phyloP scores from a whole-genome alignment of 2,113 vertebrate genomes.

The Drymodes brunneopygia region DNA sequence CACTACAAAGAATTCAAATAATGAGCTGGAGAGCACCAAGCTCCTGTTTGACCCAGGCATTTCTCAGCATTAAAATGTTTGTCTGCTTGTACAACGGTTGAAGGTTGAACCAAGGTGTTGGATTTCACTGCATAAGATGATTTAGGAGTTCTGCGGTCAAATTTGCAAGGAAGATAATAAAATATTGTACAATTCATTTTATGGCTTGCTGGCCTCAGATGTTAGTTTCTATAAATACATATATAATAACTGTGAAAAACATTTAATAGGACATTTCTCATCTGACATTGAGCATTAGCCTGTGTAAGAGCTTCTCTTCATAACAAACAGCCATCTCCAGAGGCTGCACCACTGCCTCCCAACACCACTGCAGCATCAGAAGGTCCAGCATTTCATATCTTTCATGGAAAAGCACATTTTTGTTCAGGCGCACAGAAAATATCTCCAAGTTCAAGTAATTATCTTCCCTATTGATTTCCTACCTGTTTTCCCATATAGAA shows the following conservation, averaged over 20 bases:
- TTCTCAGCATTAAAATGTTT: neutral
- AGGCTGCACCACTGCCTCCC: neutral
- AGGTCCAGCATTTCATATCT: neutral
- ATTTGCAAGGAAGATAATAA: neutral
- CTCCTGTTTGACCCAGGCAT: neutral
- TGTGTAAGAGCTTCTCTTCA: neutral
- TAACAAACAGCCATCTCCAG: neutral
- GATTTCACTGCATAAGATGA: neutral
- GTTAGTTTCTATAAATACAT: slow-evolving; percentile 28
- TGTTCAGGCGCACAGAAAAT: neutral
- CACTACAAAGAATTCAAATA: neutral
- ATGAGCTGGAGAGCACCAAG: neutral
- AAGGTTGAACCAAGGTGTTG: neutral
- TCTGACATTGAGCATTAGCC: neutral
- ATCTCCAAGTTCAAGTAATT: neutral
- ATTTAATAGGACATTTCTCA: neutral
- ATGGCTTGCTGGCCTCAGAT: neutral
- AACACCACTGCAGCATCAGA: neutral
- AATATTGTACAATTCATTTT: neutral
- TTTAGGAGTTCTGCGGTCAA: neutral
- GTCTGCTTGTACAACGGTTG: accelerated
- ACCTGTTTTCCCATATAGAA: neutral
- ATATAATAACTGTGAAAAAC: neutral
- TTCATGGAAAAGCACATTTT: neutral
- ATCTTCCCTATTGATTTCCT: slow-evolving; percentile 6